Evolutionary conservation across 2,888 invertebrate genomes (phyloP).

Genomic region (Trichogramma dendrolimi): DNA sequence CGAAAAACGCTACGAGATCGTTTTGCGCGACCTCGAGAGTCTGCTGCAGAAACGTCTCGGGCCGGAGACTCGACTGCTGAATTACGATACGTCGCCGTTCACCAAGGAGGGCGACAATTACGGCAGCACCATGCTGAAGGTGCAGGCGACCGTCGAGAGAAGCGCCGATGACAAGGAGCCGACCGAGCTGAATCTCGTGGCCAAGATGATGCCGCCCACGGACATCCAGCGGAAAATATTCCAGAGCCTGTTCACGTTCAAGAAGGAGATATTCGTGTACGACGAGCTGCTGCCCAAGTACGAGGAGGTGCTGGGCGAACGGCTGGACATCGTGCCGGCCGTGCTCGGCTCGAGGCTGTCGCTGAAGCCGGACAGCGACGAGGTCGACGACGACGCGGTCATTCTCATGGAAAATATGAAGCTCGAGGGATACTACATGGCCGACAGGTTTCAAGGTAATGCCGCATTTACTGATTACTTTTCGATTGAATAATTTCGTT

Average conservation of each 20-base stretch:
- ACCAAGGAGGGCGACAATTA: constrained; percentile 60
- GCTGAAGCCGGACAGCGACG: constrained; percentile 48
- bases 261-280: constrained; percentile 59
- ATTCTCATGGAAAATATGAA: constrained; percentile 60
- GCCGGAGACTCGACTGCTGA: constrained; percentile 32
- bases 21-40: constrained; percentile 38
- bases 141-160: constrained; percentile 29
- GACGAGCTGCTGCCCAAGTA: constrained; percentile 52
- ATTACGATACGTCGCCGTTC: constrained; percentile 32
- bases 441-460: constrained; percentile 52
- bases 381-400: constrained; percentile 58
- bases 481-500: neutral
- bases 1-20: constrained; percentile 22
- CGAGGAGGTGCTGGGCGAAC: constrained; percentile 35
- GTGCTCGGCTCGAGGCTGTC: constrained; percentile 57
- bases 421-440: constrained; percentile 53
- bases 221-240: constrained; percentile 56
- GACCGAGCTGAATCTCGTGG: constrained; percentile 55
- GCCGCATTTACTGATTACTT: neutral
- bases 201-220: constrained; percentile 59
- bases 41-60: constrained; percentile 36
- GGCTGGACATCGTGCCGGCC: constrained; percentile 55
- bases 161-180: constrained; percentile 25
- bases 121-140: constrained; percentile 58
- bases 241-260: constrained; percentile 57